Percentiles rank a stretch among this genome's conserved stretches.
Conservation (phyloP, 2,797 vertebrate species). For the Bradypus variegatus region DNA sequence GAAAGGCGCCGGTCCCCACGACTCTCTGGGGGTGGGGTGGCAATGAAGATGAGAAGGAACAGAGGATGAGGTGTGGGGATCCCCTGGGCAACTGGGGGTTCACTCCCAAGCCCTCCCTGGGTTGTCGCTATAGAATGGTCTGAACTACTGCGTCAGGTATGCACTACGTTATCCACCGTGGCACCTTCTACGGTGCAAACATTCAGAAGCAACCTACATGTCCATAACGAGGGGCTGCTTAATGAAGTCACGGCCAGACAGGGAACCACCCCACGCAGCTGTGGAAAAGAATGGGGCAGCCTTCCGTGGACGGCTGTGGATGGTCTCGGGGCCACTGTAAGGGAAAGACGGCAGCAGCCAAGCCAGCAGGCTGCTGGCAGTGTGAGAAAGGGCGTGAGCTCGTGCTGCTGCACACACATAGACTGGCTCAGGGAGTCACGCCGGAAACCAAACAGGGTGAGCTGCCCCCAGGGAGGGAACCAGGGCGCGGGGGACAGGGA, state of each 20-base stretch:
- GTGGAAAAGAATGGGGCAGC: not conserved
- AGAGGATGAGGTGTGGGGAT: not conserved
- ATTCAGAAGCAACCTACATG: not conserved
- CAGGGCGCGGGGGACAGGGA: fast-evolving
- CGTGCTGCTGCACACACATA: not conserved
- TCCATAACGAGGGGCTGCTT: not conserved
- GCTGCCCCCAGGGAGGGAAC: not conserved
- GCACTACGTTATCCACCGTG: not conserved
- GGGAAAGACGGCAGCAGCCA: too few relatives aligned
- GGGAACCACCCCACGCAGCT: not conserved
- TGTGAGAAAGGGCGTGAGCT: not conserved
- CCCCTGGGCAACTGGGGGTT: not conserved
- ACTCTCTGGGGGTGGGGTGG: too few relatives aligned
- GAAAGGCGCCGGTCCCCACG: not conserved
- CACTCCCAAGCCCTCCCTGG: not conserved
- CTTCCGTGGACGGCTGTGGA: not conserved
- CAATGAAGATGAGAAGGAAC: not conserved
- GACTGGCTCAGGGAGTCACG: not conserved
- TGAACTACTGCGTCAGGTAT: not conserved
- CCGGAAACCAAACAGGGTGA: fast-evolving
- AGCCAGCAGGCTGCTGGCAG: not conserved
- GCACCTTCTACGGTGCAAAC: not conserved
- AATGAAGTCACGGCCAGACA: not conserved
- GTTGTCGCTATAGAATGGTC: not conserved
- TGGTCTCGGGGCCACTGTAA: not conserved